phyloP scores from a whole-genome alignment of 1,140 invertebrate species.

The Aphelinus certus region DNA sequence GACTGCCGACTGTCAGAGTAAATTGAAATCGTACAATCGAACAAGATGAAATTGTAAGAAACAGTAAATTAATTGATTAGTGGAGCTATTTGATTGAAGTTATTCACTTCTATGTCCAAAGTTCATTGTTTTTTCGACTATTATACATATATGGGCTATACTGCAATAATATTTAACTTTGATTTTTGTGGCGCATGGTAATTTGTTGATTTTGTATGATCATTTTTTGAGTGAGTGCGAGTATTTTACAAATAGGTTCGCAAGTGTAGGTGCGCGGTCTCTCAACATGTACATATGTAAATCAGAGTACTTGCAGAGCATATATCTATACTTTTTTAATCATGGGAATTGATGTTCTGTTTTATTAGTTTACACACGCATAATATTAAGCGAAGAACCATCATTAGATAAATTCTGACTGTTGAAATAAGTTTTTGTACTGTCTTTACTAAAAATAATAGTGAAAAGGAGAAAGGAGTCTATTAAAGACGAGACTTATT shows the following conservation, averaged over 20 bases:
- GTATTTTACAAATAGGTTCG: slow-evolving; percentile 20
- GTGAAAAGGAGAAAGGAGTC: slow-evolving; percentile 6
- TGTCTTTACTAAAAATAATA: slow-evolving; percentile 1
- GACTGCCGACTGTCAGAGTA: slow-evolving; percentile 39
- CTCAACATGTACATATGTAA: slow-evolving; percentile 37
- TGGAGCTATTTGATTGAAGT: slow-evolving; percentile 31
- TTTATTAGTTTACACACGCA: background rate
- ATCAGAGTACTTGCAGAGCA: slow-evolving; percentile 26
- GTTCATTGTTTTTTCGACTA: slow-evolving; percentile 39
- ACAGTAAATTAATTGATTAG: slow-evolving; percentile 20
- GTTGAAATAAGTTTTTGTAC: slow-evolving; percentile 1
- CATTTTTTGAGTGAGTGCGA: slow-evolving; percentile 7
- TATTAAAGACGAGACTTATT: slow-evolving; percentile 41
- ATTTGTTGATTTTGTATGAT: slow-evolving; percentile 12
- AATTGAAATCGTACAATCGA: slow-evolving; percentile 28
- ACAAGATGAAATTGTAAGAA: background rate
- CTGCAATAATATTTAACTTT: slow-evolving; percentile 19
- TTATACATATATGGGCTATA: slow-evolving; percentile 29
- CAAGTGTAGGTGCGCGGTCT: slow-evolving; percentile 21
- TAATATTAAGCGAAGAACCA: background rate
- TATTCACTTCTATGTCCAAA: slow-evolving; percentile 39
- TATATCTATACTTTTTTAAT: slow-evolving; percentile 13
- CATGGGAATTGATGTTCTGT: background rate
- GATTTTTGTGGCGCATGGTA: slow-evolving; percentile 6
- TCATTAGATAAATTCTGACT: background rate